phyloP scores from a whole-genome alignment of 1,140 invertebrate species.

The Oedothorax gibbosus region DNA sequence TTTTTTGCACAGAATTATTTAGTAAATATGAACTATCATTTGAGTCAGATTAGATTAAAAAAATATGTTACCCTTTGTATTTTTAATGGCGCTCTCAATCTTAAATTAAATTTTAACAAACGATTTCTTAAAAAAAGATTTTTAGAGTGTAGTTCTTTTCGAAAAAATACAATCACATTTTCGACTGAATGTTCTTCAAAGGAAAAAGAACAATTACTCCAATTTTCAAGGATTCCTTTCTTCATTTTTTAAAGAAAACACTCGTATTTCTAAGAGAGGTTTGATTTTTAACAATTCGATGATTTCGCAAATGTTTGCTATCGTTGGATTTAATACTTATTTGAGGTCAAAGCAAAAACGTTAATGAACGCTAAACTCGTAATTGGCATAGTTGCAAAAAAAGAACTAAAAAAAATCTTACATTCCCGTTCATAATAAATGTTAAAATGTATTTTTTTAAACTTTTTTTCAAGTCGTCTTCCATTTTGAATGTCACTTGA shows the following conservation, averaged over 20 bases:
- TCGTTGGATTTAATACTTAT: constrained; percentile 35
- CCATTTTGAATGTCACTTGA: not conserved
- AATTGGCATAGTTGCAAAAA: constrained; percentile 45
- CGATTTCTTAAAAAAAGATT: no score
- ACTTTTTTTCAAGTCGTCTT: constrained; percentile 27
- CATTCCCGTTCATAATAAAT: not conserved
- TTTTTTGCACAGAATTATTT: no score
- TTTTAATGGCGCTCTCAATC: no score
- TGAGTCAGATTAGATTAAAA: no score
- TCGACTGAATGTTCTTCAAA: constrained; percentile 9
- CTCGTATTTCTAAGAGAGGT: not conserved
- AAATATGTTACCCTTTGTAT: no score
- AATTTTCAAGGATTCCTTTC: not conserved
- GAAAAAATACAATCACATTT: not conserved
- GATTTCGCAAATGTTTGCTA: constrained; percentile 56
- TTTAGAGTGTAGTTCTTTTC: no score
- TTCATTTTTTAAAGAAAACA: not conserved
- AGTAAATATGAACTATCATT: no score
- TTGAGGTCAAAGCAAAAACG: constrained; percentile 52
- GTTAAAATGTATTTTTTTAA: not conserved
- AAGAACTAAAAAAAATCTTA: constrained; percentile 18
- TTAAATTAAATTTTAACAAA: no score
- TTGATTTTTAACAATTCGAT: constrained; percentile 51
- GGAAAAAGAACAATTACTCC: constrained; percentile 24
- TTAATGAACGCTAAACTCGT: constrained; percentile 53